These are phyloP conservation scores for Adelphocoris suturalis DNA, from an alignment of 2,888 invertebrate species.

Conservation along the genomic window DNA sequence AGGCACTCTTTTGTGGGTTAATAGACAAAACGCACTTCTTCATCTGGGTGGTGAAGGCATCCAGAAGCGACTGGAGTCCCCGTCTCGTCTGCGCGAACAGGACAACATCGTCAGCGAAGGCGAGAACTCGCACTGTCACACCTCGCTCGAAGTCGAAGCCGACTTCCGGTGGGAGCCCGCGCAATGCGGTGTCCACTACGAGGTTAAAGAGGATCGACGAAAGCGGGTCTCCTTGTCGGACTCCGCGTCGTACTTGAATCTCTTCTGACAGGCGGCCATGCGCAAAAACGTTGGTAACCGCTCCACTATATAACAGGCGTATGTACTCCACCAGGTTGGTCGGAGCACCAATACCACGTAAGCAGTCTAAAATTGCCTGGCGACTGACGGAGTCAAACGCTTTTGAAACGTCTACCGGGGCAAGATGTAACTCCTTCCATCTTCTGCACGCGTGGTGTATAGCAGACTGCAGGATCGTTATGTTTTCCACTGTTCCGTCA, in stretches of 20 bases:
- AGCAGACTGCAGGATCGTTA: neutral
- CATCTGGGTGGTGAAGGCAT: neutral
- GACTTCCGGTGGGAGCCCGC: neutral
- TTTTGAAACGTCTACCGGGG: neutral
- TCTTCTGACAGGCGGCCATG: neutral
- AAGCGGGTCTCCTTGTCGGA: slow-evolving; percentile 53
- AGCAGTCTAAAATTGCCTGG: neutral
- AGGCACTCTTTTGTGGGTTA: neutral
- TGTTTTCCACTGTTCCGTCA: neutral
- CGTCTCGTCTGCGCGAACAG: too few species aligned
- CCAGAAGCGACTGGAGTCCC: neutral
- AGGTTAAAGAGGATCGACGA: slow-evolving; percentile 49
- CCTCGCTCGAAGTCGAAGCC: neutral
- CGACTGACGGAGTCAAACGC: slow-evolving; percentile 9
- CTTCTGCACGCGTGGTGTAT: too few species aligned
- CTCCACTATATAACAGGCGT: neutral
- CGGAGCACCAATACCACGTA: neutral
- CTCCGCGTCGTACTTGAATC: slow-evolving; percentile 38
- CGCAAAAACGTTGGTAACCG: neutral
- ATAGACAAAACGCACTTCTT: neutral
- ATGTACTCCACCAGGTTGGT: neutral
- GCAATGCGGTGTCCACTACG: slow-evolving; percentile 2
- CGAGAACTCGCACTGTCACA: neutral
- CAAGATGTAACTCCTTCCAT: too few species aligned
- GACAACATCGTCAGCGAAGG: too few species aligned